These are phyloP conservation scores for Paralichthys olivaceus DNA, from an alignment of 2,113 vertebrate genomes.

Conservation along the genomic window DNA sequence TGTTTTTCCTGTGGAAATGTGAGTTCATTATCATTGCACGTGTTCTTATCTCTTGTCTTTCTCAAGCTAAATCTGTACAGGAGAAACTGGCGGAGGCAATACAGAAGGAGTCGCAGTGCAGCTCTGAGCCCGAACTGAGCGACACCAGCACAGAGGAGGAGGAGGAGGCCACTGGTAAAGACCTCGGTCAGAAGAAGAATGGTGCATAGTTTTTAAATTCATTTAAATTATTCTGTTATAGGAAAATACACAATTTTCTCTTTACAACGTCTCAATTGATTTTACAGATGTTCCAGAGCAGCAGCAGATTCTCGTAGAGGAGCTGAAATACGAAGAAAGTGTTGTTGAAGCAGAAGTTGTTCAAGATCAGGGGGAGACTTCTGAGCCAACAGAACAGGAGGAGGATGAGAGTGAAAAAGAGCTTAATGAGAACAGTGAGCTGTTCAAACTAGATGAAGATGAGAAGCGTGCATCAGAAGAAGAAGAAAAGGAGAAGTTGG, in stretches of 20 bases:
- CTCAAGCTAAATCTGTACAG: conserved; percentile 83
- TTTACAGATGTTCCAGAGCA: conserved; percentile 58
- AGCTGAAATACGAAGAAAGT: conserved; percentile 43
- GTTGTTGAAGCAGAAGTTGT: background rate
- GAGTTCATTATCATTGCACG: conserved; percentile 19
- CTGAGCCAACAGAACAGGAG: conserved; percentile 34
- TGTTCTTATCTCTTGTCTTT: conserved; percentile 52
- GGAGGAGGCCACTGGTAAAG: conserved; percentile 43
- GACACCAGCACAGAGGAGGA: conserved; percentile 80
- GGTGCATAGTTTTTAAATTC: conserved; percentile 42
- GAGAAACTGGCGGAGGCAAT: conserved; percentile 81
- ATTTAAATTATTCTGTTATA: background rate
- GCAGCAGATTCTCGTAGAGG: conserved; percentile 12
- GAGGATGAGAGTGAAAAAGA: conserved; percentile 4
- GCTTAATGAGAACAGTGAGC: conserved; percentile 10
- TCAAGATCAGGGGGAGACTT: background rate
- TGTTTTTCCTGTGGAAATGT: background rate
- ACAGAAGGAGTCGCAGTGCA: conserved; percentile 58
- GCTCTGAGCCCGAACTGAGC: conserved; percentile 79
- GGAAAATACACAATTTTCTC: background rate
- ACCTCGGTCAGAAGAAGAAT: conserved; percentile 31
- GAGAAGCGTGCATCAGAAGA: conserved; percentile 16
- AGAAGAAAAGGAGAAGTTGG: conserved; percentile 36
- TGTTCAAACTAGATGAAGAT: conserved; percentile 1
- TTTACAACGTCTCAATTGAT: background rate